Base-by-base conservation (phyloP, 1,140 invertebrate species). In the Cydia fagiglandana region DNA sequence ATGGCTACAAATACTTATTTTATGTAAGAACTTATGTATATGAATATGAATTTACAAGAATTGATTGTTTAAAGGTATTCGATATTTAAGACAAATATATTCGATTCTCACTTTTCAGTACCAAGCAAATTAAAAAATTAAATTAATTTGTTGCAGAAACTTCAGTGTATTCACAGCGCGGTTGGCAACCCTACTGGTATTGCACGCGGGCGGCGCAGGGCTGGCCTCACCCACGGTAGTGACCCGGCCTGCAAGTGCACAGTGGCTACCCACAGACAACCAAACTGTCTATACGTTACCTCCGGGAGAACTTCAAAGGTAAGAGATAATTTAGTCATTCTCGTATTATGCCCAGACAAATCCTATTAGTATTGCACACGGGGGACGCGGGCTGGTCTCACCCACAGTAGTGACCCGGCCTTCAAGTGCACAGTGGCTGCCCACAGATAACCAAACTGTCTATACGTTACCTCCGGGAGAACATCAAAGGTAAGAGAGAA, bases 221-320 rank as follows among this genome's bases (percentile, higher is more conserved):
- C 75, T 87, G 5, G 90, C 90, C 0, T 86, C 86, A 2, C 90
- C 90, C 12, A 89, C 88, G n/a, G 86, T 92, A 34, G 86, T 91
- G 66, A 87, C 86, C 7, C 82, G 88, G 15, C 88, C 86, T 0
- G 73, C 86, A 77, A 84, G 83, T 64, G 74, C 81, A 56, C 86
- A 90, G 20, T 91, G 90, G 89, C 81, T 92, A 28, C 90, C 89
- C 2, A 90, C 82, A 73, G 90, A 92, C 76, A 91, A 92, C 74
- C 90, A 92, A 78, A 90, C 89, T 7, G 73, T 92, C 0, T 91
- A 91, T 53, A 86, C 81, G 24, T 75, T 92, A n/a, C 83, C 77
- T 2, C 84, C 83, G 45, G 90, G 88, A 15, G 88, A 92, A 61
- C 86, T 64, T 41, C 83, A 82, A 76, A 91, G 86, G 90, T 92